Conservation (phyloP, 2,888 invertebrate genomes). For the Drosophila parthenogenetica region DNA sequence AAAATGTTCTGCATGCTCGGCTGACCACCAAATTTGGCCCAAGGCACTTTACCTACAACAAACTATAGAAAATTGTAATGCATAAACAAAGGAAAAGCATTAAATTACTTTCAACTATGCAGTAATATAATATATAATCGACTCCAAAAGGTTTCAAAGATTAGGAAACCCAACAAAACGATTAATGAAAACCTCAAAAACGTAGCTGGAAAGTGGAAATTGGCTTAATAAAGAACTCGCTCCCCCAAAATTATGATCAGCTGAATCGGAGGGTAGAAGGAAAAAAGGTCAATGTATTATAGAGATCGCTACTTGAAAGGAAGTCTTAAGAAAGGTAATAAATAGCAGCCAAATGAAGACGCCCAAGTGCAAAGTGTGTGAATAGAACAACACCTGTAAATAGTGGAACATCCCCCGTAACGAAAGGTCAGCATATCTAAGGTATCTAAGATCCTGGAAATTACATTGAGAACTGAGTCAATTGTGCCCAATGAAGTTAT, state of each 20-base stretch:
- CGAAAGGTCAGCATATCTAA: slow-evolving; percentile 35
- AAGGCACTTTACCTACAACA: background rate
- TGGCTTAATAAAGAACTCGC: slow-evolving; percentile 40
- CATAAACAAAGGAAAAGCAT: slow-evolving; percentile 4
- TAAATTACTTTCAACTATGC: background rate
- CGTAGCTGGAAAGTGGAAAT: slow-evolving; percentile 37
- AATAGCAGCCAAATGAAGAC: slow-evolving; percentile 45
- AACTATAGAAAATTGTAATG: background rate
- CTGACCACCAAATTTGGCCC: background rate
- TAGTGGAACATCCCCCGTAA: slow-evolving; percentile 35
- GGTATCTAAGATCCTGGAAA: slow-evolving; percentile 35
- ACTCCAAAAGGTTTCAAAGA: slow-evolving; percentile 13
- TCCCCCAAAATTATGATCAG: slow-evolving; percentile 9
- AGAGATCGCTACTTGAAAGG: slow-evolving; percentile 18
- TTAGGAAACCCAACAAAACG: slow-evolving; percentile 46
- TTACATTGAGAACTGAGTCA: slow-evolving; percentile 39
- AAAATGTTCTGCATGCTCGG: slow-evolving; percentile 8
- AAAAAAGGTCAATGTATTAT: slow-evolving; percentile 40
- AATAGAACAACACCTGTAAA: slow-evolving; percentile 58
- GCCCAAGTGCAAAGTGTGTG: slow-evolving; percentile 47
- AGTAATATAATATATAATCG: slow-evolving; percentile 2
- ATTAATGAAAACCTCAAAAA: slow-evolving; percentile 51
- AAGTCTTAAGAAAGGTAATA: slow-evolving; percentile 26
- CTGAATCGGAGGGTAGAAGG: slow-evolving; percentile 11
- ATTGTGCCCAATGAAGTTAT: slow-evolving; percentile 75